These are phyloP conservation scores for Microctenopoma stevenorrisi DNA, from an alignment of 2,797 vertebrate species.

Conservation along the genomic window DNA sequence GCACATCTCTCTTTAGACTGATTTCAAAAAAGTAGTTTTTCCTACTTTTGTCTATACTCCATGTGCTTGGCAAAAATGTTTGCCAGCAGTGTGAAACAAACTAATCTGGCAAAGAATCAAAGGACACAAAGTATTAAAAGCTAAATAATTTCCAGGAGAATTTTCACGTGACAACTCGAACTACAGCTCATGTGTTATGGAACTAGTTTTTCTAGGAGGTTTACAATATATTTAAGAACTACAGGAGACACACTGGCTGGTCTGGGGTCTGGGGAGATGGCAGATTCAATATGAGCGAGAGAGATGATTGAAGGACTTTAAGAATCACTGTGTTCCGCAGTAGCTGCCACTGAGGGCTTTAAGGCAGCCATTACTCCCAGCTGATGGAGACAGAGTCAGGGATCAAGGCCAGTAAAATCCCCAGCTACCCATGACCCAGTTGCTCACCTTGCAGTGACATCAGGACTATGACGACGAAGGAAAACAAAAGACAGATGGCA, in stretches of 20 bases:
- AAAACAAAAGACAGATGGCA: conserved; percentile 46
- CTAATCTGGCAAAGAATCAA: conserved; percentile 1
- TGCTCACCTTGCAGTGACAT: conserved; percentile 61
- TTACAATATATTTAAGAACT: conserved; percentile 12
- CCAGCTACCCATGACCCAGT: conserved; percentile 44
- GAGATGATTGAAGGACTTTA: conserved; percentile 55
- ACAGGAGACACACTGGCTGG: conserved; percentile 10
- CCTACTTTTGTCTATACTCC: background rate
- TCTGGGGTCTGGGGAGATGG: conserved; percentile 21
- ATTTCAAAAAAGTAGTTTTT: conserved; percentile 19
- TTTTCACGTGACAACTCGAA: background rate
- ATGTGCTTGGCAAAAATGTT: background rate
- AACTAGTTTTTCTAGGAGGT: conserved; percentile 2
- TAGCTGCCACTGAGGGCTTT: conserved; percentile 72
- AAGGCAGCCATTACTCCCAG: conserved; percentile 64
- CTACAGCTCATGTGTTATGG: background rate
- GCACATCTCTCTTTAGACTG: background rate
- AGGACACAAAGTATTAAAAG: background rate
- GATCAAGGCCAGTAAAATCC: conserved; percentile 67
- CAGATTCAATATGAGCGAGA: conserved; percentile 49
- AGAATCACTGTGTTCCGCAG: conserved; percentile 55
- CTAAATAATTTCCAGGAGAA: background rate
- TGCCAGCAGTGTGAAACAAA: conserved; percentile 11
- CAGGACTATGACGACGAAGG: conserved; percentile 14
- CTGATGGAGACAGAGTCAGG: conserved; percentile 64